Percentiles rank a stretch among this genome's conserved stretches.
Evolutionary conservation across 1,140 invertebrate species (phyloP).

Genomic region (Protaetia brevitarsis): DNA sequence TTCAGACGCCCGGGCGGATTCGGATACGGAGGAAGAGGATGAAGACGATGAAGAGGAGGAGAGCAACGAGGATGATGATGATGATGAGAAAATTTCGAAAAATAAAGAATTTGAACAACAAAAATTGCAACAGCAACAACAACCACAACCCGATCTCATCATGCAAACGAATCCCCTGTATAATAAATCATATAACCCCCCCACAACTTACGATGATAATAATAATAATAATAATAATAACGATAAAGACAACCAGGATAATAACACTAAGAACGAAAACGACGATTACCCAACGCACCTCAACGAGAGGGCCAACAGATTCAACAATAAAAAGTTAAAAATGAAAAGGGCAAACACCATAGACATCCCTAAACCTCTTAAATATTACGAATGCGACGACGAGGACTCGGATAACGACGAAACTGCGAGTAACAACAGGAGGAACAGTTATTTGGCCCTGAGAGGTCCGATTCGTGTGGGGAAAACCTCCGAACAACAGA

Average conservation of each 20-base stretch:
- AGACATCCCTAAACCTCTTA: slow-evolving; percentile 73
- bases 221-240: slow-evolving; percentile 20
- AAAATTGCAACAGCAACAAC: not conserved
- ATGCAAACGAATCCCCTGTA: slow-evolving; percentile 38
- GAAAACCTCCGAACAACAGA: slow-evolving; percentile 47
- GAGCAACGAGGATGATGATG: slow-evolving; percentile 16
- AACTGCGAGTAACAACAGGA: slow-evolving; percentile 37
- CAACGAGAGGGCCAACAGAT: slow-evolving; percentile 51
- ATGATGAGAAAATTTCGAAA: not conserved
- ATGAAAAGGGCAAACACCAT: slow-evolving; percentile 87
- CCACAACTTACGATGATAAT: too few species aligned
- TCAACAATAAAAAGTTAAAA: slow-evolving; percentile 65
- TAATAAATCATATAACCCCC: not conserved
- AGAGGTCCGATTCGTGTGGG: slow-evolving; percentile 58
- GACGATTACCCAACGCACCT: not conserved
- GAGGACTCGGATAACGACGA: slow-evolving; percentile 46
- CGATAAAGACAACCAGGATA: too few species aligned
- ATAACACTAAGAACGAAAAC: too few species aligned
- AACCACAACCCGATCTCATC: slow-evolving; percentile 26
- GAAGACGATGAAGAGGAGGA: slow-evolving; percentile 13
- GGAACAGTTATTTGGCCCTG: slow-evolving; percentile 51
- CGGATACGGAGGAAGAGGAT: slow-evolving; percentile 25
- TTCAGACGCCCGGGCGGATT: not conserved
- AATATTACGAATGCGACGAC: slow-evolving; percentile 55
- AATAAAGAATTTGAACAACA: slow-evolving; percentile 18